Evolutionary conservation across 2,797 vertebrate species (phyloP).

Genomic region (Lateolabrax maculatus): DNA sequence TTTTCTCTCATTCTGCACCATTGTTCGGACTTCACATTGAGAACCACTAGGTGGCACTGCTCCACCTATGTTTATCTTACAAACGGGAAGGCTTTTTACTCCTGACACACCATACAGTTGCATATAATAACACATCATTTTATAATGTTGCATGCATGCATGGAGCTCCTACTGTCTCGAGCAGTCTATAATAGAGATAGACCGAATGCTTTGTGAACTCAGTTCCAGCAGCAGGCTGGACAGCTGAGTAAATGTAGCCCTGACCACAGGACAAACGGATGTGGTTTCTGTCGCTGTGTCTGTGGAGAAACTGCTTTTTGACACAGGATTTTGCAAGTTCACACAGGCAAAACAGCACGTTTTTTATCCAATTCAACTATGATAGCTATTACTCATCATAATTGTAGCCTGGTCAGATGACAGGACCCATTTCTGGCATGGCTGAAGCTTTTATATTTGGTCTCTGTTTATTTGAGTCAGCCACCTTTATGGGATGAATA

Average conservation of each 20-base stretch:
- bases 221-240: conserved; percentile 32
- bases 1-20: background rate
- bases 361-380: conserved; percentile 15
- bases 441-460: conserved; percentile 13
- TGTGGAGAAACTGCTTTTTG: conserved; percentile 25
- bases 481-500: conserved; percentile 24
- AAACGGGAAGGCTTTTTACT: background rate
- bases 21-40: background rate
- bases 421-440: conserved; percentile 16
- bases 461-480: conserved; percentile 34
- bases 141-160: background rate
- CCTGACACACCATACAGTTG: background rate
- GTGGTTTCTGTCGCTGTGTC: conserved; percentile 40
- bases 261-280: conserved; percentile 55
- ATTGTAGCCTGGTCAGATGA: conserved; percentile 5
- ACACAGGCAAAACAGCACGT: conserved; percentile 13
- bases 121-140: conserved; percentile 14
- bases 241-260: conserved; percentile 60
- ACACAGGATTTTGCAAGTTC: background rate
- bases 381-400: background rate
- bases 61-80: background rate
- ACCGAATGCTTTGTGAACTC: conserved; percentile 12
- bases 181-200: background rate
- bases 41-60: conserved; percentile 71
- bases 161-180: background rate